Conservation (phyloP, 2,888 invertebrate species). For the Callyntrura sp. region DNA sequence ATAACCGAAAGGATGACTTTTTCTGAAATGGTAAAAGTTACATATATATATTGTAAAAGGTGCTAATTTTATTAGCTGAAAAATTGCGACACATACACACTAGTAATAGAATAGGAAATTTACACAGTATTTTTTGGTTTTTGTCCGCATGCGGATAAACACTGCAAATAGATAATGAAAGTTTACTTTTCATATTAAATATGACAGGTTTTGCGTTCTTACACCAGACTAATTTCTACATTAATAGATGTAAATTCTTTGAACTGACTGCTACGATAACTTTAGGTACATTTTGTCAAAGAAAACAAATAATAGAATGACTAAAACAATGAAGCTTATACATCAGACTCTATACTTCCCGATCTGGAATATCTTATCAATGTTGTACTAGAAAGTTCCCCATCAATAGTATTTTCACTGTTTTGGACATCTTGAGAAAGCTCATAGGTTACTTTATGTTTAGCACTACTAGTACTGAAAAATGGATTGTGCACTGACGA, state of each 20-base stretch:
- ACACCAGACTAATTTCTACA: constrained; percentile 1
- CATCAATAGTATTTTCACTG: not conserved
- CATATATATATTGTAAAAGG: not conserved
- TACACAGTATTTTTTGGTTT: not conserved
- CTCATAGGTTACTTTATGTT: constrained; percentile 38
- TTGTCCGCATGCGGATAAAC: not conserved
- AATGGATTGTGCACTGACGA: not conserved
- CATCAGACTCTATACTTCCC: constrained; percentile 74
- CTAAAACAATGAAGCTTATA: constrained; percentile 37
- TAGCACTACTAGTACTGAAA: constrained; percentile 26
- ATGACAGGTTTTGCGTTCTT: not conserved
- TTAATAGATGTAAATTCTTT: constrained; percentile 14
- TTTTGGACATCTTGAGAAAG: constrained; percentile 43
- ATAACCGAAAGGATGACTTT: not conserved
- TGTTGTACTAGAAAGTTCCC: constrained; percentile 27
- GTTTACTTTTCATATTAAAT: too few species aligned
- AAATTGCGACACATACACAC: not conserved
- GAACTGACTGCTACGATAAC: constrained; percentile 18
- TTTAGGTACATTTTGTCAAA: constrained; percentile 38
- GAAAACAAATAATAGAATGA: constrained; percentile 25
- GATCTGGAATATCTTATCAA: constrained; percentile 62
- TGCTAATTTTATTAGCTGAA: constrained; percentile 32
- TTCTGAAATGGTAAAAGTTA: not conserved
- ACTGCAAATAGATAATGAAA: too few species aligned
- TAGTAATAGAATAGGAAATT: not conserved